A percentile compares a stretch with the other conserved stretches of the same genome.
Evolutionary conservation across 1,140 invertebrate species (phyloP).

Genomic region (Himalopsyche phryganea): DNA sequence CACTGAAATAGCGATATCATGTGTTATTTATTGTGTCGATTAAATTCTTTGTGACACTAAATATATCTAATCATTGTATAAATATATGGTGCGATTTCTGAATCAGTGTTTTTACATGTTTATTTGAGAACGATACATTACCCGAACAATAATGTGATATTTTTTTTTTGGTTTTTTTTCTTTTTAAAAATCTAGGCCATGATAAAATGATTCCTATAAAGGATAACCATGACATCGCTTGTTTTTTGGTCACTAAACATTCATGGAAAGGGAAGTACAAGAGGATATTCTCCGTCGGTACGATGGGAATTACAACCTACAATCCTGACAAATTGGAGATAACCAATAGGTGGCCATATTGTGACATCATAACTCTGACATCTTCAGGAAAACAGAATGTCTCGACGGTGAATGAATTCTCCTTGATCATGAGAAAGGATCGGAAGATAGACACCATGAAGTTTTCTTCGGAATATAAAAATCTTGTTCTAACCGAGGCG

Average conservation of each 20-base stretch:
- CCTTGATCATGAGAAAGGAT: slow-evolving; percentile 84
- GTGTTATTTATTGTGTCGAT: neutral
- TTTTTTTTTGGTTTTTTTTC: slow-evolving; percentile 2
- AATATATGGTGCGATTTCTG: neutral
- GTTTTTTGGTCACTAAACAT: slow-evolving; percentile 94
- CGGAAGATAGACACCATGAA: slow-evolving; percentile 92
- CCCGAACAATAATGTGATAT: neutral
- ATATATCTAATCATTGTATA: neutral
- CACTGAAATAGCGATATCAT: slow-evolving; percentile 16
- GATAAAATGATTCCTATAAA: slow-evolving; percentile 76
- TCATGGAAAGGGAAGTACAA: slow-evolving; percentile 99
- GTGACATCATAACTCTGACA: slow-evolving; percentile 74
- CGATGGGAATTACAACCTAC: slow-evolving; percentile 93
- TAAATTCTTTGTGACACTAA: neutral
- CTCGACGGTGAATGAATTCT: slow-evolving; percentile 65
- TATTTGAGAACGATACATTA: neutral
- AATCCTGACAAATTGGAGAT: slow-evolving; percentile 90
- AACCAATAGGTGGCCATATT: slow-evolving; percentile 94
- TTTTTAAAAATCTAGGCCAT: slow-evolving; percentile 45
- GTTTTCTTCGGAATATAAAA: slow-evolving; percentile 95
- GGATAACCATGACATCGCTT: slow-evolving; percentile 88
- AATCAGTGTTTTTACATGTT: neutral
- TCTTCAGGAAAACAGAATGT: slow-evolving; percentile 57
- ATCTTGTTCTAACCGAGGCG: slow-evolving; percentile 88
- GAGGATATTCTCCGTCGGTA: slow-evolving; percentile 95